Evolutionary conservation across 1,140 invertebrate species (phyloP), one percentile per base, ranked within the genome.

Genomic region (Helicoverpa armigera): DNA sequence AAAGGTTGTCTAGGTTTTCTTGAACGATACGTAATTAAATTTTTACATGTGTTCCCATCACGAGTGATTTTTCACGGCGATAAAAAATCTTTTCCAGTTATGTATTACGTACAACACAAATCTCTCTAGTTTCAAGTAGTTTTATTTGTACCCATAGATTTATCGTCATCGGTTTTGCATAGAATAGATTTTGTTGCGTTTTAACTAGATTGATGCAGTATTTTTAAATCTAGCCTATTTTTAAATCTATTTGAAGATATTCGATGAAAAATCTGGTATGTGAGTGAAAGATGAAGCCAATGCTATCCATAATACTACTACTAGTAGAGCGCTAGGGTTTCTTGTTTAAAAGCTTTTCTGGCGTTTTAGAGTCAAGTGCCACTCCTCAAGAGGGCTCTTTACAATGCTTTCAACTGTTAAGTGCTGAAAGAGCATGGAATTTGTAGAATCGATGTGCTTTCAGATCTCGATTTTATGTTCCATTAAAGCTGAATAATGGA

Each of bases 351-450:
- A 75, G 75, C 35, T 58, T 79, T 74, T 77, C 69, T 77, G 79
- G 80, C 80, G 74, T 83, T 83, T 83, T 81, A 79, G 63, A 81
- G 79, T 81, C 79, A 81, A 83, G 82, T 50, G 63, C 18, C 82
- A 83, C 82, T 83, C 65, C 1, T 43, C 12, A 18, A 18, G n/a
- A 74, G 81, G 50, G 56, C 75, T 54, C 76, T 74, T 56, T 70
- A 75, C 74, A 79, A 75, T 73, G 76, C 82, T 83, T 81, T 81
- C 69, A 83, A 23, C 73, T 48, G 56, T 74, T 74, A 79, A 81
- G 60, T 65, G 79, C 58, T 67, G 11, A 43, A 76, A 54, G 67
- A 31, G 58, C 79, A 75, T 79, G 61, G 51, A 82, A 61, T 79
- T 79, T 70, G 76, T 51, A 70, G 60, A 50, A 77, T 77, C 61